Conservation (phyloP, 2,888 invertebrate species). For the Andrena bucephala region DNA sequence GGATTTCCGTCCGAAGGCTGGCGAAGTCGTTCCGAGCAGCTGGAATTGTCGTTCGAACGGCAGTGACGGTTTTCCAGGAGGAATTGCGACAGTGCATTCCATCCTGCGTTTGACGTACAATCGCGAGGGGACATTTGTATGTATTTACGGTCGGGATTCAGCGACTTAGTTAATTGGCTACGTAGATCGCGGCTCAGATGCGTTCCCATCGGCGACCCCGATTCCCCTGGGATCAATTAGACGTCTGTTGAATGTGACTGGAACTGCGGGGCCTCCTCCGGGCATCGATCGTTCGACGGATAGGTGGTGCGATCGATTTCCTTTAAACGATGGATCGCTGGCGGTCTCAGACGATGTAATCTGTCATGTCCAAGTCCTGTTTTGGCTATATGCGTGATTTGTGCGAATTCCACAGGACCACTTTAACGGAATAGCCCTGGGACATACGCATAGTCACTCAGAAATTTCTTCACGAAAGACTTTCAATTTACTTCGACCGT, state of each 20-base stretch:
- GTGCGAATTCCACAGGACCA: not conserved
- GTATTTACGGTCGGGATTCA: conserved; percentile 62
- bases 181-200: conserved; percentile 54
- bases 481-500: no score
- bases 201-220: conserved; percentile 43
- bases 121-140: conserved; percentile 54
- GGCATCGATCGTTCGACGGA: conserved; percentile 23
- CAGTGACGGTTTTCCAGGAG: not conserved
- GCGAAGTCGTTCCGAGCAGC: not conserved
- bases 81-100: not conserved
- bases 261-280: conserved; percentile 9
- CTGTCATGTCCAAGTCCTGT: not conserved
- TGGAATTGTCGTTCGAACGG: not conserved
- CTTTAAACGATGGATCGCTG: conserved; percentile 10
- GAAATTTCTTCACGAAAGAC: no score
- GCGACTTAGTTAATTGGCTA: conserved; percentile 67
- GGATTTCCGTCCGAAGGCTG: no score
- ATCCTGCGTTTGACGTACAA: conserved; percentile 50
- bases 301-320: conserved; percentile 38
- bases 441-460: no score
- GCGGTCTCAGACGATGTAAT: not conserved
- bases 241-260: conserved; percentile 37
- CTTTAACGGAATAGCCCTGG: no score
- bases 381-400: not conserved
- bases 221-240: conserved; percentile 67